Base-by-base conservation (phyloP, 2,797 vertebrate species). In the Capromys pilorides region DNA sequence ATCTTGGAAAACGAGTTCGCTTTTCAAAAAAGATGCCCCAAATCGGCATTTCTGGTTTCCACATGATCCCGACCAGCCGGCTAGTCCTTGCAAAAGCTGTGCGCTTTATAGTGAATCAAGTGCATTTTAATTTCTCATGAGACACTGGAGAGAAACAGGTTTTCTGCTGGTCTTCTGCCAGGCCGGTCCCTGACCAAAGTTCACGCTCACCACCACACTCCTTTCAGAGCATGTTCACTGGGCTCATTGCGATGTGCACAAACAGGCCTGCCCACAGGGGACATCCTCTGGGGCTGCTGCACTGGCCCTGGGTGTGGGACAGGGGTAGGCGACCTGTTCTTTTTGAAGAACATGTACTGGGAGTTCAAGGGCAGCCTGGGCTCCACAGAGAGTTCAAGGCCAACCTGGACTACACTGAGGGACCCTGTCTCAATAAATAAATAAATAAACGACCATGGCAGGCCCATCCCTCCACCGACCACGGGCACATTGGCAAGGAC, bases 91-190 rank as follows among this genome's bases (percentile, higher is more conserved):
- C 59, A 93, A 93, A 59, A 84, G 41, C 77, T 94, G 36, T 83
- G 80, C 93, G 79, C 54, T 84, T 95, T 75, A 94, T 33, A 89
- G 80, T 93, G 93, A 93, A 93, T 96, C 88, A 95, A 79, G 91
- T 59, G 73, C 51, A 92, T 83, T 87, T 96, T 93, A 95, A 96
- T 95, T 95, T 95, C 84, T 93, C 36, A 83, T 49, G 45, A 92
- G 77, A 86, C 88, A 86, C 45, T 14, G 91, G 33, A 93, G 64
- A 94, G 49, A 91, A 95, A 84, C 81, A 88, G 77, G 39, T 67
- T 91, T 91, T 78, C 36, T 78, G 62, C 14, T 79, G 67, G 24
- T 90, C 57, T 57, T 94, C 57, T 82, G 86, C n/a, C 59, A 75
- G 73, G 4, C 36, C 22, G 88, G 73, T 33, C 51, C 31, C 39